Evolutionary conservation across 2,797 vertebrate species (phyloP).

Genomic region (Ispidina picta): DNA sequence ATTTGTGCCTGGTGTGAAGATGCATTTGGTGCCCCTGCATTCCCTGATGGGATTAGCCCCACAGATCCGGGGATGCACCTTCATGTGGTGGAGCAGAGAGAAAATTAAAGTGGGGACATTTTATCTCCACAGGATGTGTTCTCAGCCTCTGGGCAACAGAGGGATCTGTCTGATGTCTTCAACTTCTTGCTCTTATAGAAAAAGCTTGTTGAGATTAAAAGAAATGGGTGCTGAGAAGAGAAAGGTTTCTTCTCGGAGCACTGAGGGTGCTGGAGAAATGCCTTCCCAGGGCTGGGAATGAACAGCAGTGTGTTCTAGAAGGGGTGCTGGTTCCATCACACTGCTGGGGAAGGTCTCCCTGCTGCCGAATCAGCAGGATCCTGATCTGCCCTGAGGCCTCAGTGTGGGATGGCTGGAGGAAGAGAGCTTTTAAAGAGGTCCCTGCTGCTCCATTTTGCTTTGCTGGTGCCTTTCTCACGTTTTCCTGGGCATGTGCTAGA

Average conservation of each 20-base stretch:
- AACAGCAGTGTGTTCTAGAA: not conserved
- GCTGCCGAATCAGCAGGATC: not conserved
- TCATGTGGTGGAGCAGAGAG: not conserved
- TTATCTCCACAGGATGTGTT: accelerated
- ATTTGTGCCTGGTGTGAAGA: not conserved
- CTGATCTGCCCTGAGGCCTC: not conserved
- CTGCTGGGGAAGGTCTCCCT: not conserved
- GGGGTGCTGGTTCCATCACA: accelerated
- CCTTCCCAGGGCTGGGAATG: not conserved
- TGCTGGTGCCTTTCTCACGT: not conserved
- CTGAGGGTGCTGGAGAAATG: not conserved
- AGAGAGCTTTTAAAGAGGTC: not conserved
- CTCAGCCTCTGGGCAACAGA: not conserved
- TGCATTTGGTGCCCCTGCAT: not conserved
- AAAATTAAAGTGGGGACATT: not conserved
- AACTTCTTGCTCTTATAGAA: not conserved
- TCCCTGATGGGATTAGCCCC: not conserved
- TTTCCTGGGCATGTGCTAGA: not conserved
- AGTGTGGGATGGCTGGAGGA: not conserved
- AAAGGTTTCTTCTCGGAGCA: not conserved
- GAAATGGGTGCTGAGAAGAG: not conserved
- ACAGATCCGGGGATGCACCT: not conserved
- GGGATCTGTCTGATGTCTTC: accelerated
- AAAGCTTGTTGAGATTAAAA: not conserved
- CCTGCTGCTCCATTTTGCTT: not conserved